These are phyloP conservation scores for Pinctada fucata DNA, from an alignment of 2,888 invertebrate species.

Conservation along the genomic window DNA sequence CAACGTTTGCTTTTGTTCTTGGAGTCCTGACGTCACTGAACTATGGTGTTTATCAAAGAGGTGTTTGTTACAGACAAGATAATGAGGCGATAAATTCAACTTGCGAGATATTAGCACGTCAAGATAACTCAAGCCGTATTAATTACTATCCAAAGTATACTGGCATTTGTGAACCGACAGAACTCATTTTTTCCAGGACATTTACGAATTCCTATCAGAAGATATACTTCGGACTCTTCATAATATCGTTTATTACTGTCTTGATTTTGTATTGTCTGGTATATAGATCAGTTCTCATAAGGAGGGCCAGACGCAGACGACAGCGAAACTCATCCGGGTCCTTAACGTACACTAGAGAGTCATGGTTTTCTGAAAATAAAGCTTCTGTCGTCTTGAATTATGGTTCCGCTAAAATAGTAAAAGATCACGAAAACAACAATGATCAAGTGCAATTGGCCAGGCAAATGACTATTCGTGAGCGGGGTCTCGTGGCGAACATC, in stretches of 20 bases:
- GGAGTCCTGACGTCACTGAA: constrained; percentile 62
- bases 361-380: constrained; percentile 27
- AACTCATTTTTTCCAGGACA: constrained; percentile 51
- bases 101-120: too few species aligned
- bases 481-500: constrained; percentile 69
- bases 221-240: constrained; percentile 68
- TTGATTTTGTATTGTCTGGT: constrained; percentile 72
- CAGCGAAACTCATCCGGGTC: constrained; percentile 37
- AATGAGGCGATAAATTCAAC: not conserved
- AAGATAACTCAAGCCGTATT: too few species aligned
- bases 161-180: constrained; percentile 61
- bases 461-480: constrained; percentile 59
- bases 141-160: constrained; percentile 12
- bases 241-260: constrained; percentile 72
- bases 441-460: constrained; percentile 38
- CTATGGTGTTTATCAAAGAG: constrained; percentile 55
- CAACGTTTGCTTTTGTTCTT: constrained; percentile 49
- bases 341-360: constrained; percentile 12
- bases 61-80: not conserved
- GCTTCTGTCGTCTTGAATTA: constrained; percentile 4
- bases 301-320: constrained; percentile 46
- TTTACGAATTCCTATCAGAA: constrained; percentile 68
- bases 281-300: constrained; percentile 62
- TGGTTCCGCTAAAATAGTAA: constrained; percentile 13
- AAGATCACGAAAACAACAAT: constrained; percentile 11